Evolutionary conservation across 2,797 vertebrate genomes (phyloP).

Genomic region (Pangasius krempfi): DNA sequence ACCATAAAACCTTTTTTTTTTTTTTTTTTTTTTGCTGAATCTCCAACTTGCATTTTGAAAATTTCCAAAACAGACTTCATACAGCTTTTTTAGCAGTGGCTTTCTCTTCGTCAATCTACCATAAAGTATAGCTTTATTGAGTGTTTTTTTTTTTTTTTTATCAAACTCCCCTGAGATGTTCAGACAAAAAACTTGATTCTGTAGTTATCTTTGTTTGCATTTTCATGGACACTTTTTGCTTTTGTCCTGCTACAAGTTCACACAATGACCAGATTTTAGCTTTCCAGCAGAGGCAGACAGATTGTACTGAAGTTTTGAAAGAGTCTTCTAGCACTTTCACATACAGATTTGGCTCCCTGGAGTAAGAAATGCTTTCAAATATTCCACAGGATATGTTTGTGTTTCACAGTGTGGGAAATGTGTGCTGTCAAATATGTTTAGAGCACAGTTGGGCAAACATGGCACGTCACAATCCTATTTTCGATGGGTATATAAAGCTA

Average conservation of each 20-base stretch:
- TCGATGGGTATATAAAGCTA: neutral
- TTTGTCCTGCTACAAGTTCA: neutral
- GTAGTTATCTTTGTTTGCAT: neutral
- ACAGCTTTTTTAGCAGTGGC: neutral
- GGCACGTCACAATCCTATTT: neutral
- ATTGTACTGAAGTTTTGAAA: neutral
- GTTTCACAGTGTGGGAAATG: neutral
- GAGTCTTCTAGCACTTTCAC: neutral
- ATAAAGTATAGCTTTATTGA: neutral
- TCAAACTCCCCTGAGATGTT: neutral
- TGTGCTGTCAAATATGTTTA: conserved; percentile 11
- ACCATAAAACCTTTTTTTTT: neutral
- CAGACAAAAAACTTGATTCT: neutral
- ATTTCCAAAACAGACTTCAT: neutral
- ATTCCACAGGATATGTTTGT: neutral
- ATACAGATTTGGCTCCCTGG: neutral
- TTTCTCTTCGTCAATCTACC: neutral
- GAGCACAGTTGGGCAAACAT: neutral
- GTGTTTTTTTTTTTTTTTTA: neutral
- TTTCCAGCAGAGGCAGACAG: neutral
- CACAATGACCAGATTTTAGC: conserved; percentile 1
- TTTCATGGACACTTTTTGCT: neutral
- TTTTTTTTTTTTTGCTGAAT: neutral
- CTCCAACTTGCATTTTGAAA: neutral
- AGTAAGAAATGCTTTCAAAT: conserved; percentile 3